Percentiles rank a stretch among this genome's conserved stretches.
Evolutionary conservation across 2,113 vertebrate species (phyloP).

Genomic region (Nothobranchius kuhntae): DNA sequence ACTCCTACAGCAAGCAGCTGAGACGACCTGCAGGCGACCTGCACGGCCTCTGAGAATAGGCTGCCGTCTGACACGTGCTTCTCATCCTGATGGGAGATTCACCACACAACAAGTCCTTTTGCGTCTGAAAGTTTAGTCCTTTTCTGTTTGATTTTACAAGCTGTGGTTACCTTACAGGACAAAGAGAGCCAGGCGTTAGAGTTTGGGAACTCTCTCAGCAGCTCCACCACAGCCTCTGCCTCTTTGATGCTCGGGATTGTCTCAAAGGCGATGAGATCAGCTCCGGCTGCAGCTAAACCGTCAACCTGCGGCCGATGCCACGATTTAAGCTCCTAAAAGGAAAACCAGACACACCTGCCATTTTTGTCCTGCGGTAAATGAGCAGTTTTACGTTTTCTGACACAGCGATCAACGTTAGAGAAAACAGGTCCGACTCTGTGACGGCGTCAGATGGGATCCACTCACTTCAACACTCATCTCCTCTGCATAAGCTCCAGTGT

Average conservation of each 20-base stretch:
- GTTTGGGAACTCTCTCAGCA: slow-evolving; percentile 80
- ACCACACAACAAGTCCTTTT: neutral
- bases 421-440: too few relatives aligned
- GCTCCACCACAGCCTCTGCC: slow-evolving; percentile 75
- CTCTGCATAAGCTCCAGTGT: slow-evolving; percentile 78
- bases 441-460: neutral
- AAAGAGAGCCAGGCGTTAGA: slow-evolving; percentile 82
- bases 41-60: slow-evolving; percentile 71
- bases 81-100: slow-evolving; percentile 60
- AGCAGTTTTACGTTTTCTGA: neutral
- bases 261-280: slow-evolving; percentile 82
- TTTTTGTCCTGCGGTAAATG: neutral
- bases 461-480: slow-evolving; percentile 78
- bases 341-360: neutral
- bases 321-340: slow-evolving; percentile 77
- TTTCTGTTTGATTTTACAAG: neutral
- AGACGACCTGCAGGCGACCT: slow-evolving; percentile 55
- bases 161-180: slow-evolving; percentile 79
- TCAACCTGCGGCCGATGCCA: slow-evolving; percentile 81
- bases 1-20: slow-evolving; percentile 81
- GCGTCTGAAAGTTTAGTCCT: neutral
- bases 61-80: slow-evolving; percentile 75
- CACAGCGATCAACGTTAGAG: too few relatives aligned
- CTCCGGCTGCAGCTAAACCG: slow-evolving; percentile 75
- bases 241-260: slow-evolving; percentile 84